These are phyloP conservation scores for Noctua janthe DNA, from an alignment of 2,888 invertebrate species.

Conservation along the genomic window DNA sequence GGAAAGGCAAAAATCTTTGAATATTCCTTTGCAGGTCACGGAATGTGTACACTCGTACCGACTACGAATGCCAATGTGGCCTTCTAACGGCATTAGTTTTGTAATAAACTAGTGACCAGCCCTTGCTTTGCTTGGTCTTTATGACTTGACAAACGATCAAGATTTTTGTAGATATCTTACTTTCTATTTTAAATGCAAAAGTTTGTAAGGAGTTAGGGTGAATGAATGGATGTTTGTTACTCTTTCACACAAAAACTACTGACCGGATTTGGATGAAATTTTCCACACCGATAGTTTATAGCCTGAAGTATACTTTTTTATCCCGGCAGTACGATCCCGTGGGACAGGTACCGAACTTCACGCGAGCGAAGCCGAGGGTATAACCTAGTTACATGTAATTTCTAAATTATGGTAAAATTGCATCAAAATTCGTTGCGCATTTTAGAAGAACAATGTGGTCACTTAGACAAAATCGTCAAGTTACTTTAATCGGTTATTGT, in stretches of 20 bases:
- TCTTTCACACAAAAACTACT: background rate
- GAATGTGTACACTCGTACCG: slow-evolving; percentile 50
- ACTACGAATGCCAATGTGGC: slow-evolving; percentile 59
- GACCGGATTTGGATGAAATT: background rate
- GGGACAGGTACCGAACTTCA: background rate
- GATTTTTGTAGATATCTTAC: background rate
- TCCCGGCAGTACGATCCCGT: background rate
- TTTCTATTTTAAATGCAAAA: background rate
- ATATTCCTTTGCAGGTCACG: slow-evolving; percentile 58
- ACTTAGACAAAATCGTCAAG: no score
- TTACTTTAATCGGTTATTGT: no score
- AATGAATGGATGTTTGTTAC: background rate
- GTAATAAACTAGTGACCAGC: slow-evolving; percentile 35
- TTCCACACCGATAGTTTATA: background rate
- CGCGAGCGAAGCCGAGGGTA: background rate
- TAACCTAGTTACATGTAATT: no score
- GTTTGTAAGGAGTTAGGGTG: background rate
- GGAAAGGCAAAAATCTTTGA: slow-evolving; percentile 37
- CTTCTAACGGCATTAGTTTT: slow-evolving; percentile 44
- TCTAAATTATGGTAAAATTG: no score
- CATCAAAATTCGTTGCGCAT: background rate
- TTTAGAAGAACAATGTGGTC: background rate
- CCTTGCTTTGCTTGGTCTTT: background rate
- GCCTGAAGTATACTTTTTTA: background rate
- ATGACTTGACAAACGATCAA: background rate